Conservation (phyloP, 1,140 invertebrate genomes). For the Mactra quadrangularis region DNA sequence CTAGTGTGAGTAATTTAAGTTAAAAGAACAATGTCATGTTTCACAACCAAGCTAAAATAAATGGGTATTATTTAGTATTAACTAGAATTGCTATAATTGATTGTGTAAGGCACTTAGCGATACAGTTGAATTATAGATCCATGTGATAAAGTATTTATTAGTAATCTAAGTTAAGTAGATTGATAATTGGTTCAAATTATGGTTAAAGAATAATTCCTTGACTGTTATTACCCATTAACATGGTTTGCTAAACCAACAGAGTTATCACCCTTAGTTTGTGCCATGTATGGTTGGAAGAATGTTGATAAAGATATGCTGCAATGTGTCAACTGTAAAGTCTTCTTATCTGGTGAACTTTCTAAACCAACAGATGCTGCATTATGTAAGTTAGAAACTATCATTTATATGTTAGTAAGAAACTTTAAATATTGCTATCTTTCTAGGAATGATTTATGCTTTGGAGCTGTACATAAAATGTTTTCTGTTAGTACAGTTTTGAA, state of each 20-base stretch:
- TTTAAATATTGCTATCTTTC: not conserved
- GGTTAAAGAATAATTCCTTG: too few relatives aligned
- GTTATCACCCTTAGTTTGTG: constrained; percentile 76
- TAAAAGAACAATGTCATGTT: too few relatives aligned
- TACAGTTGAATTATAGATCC: too few relatives aligned
- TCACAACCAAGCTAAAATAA: too few relatives aligned
- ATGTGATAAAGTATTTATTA: too few relatives aligned
- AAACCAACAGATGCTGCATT: constrained; percentile 36
- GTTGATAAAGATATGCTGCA: constrained; percentile 74
- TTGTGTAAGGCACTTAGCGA: too few relatives aligned
- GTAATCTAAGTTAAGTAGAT: too few relatives aligned
- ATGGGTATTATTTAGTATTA: too few relatives aligned
- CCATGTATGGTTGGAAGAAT: constrained; percentile 80
- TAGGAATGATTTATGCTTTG: not conserved
- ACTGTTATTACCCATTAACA: constrained; percentile 62
- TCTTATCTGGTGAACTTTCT: constrained; percentile 71
- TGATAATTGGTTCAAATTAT: too few relatives aligned
- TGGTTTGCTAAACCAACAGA: constrained; percentile 79
- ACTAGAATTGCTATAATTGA: too few relatives aligned
- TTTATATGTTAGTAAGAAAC: not conserved
- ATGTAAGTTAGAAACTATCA: constrained; percentile 65
- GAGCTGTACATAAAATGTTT: not conserved
- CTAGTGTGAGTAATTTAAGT: too few relatives aligned
- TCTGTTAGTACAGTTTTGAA: not conserved
- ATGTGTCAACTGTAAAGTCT: constrained; percentile 74